These are phyloP conservation scores for Vulpes vulpes DNA, from an alignment of 2,113 vertebrate genomes.

Conservation along the genomic window DNA sequence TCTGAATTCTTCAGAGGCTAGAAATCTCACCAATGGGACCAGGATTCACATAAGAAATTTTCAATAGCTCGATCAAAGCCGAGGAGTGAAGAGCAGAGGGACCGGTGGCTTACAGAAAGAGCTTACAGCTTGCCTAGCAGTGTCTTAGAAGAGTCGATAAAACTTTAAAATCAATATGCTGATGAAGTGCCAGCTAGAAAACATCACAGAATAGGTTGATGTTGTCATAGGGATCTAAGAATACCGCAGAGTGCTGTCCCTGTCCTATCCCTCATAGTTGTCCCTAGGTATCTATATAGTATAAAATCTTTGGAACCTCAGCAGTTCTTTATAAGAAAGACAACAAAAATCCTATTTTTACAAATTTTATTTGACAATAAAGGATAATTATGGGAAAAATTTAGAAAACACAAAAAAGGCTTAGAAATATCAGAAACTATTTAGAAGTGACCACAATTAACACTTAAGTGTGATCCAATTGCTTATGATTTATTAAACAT, in stretches of 20 bases:
- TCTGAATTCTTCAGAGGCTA: conserved; percentile 75
- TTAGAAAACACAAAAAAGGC: neutral
- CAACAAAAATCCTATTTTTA: neutral
- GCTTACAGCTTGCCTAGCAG: conserved; percentile 75
- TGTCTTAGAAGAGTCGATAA: conserved; percentile 87
- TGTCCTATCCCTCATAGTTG: rapidly evolving
- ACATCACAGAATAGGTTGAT: conserved; percentile 70
- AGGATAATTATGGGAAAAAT: neutral
- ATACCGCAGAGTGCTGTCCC: neutral
- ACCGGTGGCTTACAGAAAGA: conserved; percentile 83
- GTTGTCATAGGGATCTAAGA: conserved; percentile 63
- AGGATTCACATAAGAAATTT: conserved; percentile 77
- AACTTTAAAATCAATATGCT: conserved; percentile 88
- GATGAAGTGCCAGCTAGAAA: conserved; percentile 79
- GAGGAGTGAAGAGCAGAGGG: conserved; percentile 78
- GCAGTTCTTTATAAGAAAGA: neutral
- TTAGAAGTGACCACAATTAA: neutral
- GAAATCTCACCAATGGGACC: conserved; percentile 74
- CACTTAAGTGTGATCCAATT: neutral
- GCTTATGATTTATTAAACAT: neutral
- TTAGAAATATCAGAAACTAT: neutral
- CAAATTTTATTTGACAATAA: neutral
- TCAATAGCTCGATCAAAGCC: conserved; percentile 84
- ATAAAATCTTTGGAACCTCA: neutral
- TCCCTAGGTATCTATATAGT: neutral